Evolutionary conservation across 2,113 vertebrate genomes (phyloP), one percentile per base, ranked within the genome.

Genomic region (Neodontobutis hainanensis): DNA sequence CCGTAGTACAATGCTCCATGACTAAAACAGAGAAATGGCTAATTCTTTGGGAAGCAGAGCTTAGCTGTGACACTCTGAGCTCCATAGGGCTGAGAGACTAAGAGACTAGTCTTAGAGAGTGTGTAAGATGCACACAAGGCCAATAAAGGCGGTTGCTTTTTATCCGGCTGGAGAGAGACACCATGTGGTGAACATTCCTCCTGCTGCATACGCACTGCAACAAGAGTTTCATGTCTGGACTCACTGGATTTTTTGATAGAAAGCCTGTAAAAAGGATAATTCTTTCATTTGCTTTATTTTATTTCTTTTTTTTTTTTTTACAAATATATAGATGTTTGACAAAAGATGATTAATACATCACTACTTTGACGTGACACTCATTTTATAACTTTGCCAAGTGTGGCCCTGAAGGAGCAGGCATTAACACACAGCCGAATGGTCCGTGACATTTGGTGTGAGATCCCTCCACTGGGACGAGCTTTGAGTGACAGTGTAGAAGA

Each of bases 131-230:
- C 69, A 71, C 68, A 61, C 36, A 61, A 70, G 79, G 66, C 66
- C 77, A 80, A 60, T n/a, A 75, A 81, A 72, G 77, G 57, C 68
- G 61, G 80, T 72, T 63, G 65, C 27, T 87, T 87, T 82, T 91
- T 93, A 85, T 90, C 86, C 88, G 84, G 91, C 88, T 88, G 88
- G 88, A 92, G 90, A 92, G 92, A 93, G 92, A 93, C 92, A 91
- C 92, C 92, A 92, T 91, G 92, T 92, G 92, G 92, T 88, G 88
- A 92, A 58, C 88, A 89, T 84, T 83, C 80, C 73, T 81, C 77
- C 83, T 87, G 84, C 85, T 85, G 64, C 70, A 69, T 48, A 46
- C 51, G 62, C 81, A 36, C 61, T 76, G 75, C 62, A 72, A 85
- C 65, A 61, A 8, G 38, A 38, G 5, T 34, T 12, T 55, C 14